phyloP scores from a whole-genome alignment of 2,888 invertebrate species.

The Lucinisca nassula region DNA sequence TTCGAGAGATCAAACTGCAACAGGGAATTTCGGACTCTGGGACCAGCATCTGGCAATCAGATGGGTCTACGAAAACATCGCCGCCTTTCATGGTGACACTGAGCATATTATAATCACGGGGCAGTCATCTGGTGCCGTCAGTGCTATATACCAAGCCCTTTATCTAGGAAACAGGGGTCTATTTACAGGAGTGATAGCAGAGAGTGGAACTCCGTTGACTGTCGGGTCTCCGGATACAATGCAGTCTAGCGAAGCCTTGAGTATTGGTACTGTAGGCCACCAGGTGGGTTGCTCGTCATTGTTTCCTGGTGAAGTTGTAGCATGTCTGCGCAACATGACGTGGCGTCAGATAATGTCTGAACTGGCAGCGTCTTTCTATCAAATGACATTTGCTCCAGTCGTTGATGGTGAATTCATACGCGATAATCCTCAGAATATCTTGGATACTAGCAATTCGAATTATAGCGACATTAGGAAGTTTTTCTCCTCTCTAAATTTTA shows the following conservation, averaged over 20 bases:
- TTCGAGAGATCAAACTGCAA: not conserved
- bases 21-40: slow-evolving; percentile 2
- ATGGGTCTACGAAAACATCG: slow-evolving; percentile 10
- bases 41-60: slow-evolving; percentile 11
- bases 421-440: slow-evolving; percentile 28
- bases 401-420: slow-evolving; percentile 36
- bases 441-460: not conserved
- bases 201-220: slow-evolving; percentile 42
- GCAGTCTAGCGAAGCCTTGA: not conserved
- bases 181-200: slow-evolving; percentile 18
- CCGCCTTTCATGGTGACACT: not conserved
- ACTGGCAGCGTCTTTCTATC: slow-evolving; percentile 27
- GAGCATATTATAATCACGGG: not conserved
- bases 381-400: slow-evolving; percentile 38
- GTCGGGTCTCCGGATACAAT: slow-evolving; percentile 2
- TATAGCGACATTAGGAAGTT: slow-evolving; percentile 15
- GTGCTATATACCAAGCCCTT: not conserved
- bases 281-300: slow-evolving; percentile 25
- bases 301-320: slow-evolving; percentile 13
- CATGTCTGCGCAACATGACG: slow-evolving; percentile 27
- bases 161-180: slow-evolving; percentile 10
- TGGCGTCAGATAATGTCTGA: slow-evolving; percentile 9
- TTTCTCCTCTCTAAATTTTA: slow-evolving; percentile 21
- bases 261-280: slow-evolving; percentile 16
- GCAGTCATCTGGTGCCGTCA: not conserved